Evolutionary conservation across 2,113 vertebrate genomes (phyloP).

Genomic region (Pollachius pollachius): DNA sequence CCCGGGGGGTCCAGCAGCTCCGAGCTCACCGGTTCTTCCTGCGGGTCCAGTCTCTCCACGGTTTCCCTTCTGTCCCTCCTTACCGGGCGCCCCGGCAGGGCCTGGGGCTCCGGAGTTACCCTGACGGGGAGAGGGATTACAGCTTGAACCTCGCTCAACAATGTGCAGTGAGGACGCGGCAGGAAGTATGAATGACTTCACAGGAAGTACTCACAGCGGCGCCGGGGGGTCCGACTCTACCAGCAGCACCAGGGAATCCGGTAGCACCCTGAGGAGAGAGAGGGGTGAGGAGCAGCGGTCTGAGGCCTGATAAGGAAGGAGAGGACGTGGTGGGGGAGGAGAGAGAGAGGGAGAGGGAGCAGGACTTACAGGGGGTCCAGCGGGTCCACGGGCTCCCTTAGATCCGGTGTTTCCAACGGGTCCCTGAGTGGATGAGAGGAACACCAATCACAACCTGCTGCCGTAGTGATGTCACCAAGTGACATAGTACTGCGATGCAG

Average conservation of each 20-base stretch:
- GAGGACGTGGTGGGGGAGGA: not conserved
- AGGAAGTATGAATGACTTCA: not conserved
- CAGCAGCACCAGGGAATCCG: constrained; percentile 87
- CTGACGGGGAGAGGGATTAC: constrained; percentile 54
- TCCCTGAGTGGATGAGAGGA: constrained; percentile 73
- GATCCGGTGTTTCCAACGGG: constrained; percentile 89
- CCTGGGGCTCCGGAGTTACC: constrained; percentile 89
- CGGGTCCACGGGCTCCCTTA: constrained; percentile 89
- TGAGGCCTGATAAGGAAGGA: not conserved
- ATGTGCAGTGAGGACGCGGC: not conserved
- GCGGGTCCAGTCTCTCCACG: constrained; percentile 93
- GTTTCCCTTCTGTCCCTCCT: constrained; percentile 91
- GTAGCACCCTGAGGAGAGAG: constrained; percentile 83
- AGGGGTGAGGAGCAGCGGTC: constrained; percentile 5
- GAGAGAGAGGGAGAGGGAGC: not conserved
- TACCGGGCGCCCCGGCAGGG: constrained; percentile 83
- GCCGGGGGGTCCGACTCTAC: constrained; percentile 90
- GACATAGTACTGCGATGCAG: too few species aligned
- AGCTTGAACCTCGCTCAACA: not conserved
- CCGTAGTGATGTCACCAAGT: not conserved
- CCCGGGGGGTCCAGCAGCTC: constrained; percentile 84
- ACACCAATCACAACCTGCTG: not conserved
- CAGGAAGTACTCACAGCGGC: constrained; percentile 83
- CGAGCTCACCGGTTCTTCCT: constrained; percentile 88
- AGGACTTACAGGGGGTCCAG: constrained; percentile 92